Base-by-base conservation (phyloP, 2,888 invertebrate species). In the Caenorhabditis uteleia region DNA sequence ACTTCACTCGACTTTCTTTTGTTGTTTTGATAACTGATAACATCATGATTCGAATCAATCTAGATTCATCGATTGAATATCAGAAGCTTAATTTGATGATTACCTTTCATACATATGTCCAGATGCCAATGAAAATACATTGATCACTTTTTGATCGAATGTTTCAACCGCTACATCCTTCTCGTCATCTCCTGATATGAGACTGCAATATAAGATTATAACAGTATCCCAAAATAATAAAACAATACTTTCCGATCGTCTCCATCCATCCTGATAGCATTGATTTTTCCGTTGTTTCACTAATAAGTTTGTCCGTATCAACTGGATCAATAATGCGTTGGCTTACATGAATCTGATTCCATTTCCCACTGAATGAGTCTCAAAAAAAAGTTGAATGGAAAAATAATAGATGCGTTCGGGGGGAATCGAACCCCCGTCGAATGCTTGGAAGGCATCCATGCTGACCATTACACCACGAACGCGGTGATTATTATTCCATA, bases 71-170 rank as follows among this genome's bases (percentile, higher is more conserved):
- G 12, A 7, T 38, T 7, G 3, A 20, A 7, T n/a, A 8, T 38
- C 10, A 34, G n/a, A 14, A 14, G 7, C 34, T 5, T 12, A 34
- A 34, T 12, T 23, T 40, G 3, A 3, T 4, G n/a, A 3, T 23
- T 23, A 40, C 27, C 98, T 87, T 86, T 98, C 98, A 84, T 98
- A 98, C 56, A 98, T 87, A 86, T 99, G 98, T 3, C 98, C 98
- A 1, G 97, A 97, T 0, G 98, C 98, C 12, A 98, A 88, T 0
- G 98, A 98, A 86, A 98, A 98, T 66, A 98, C 94, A 85, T 98
- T 98, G 54, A 98, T 89, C 14, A 25, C 25, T 36, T 59, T 43
- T n/a, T n/a, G n/a, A n/a, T n/a, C n/a, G 20, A 21, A n/a, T 2
- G 38, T 10, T 18, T 36, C n/a, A n/a, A n/a, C n/a, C n/a, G n/a